phyloP scores from a whole-genome alignment of 2,888 invertebrate species.

The Epinotia bilunana region DNA sequence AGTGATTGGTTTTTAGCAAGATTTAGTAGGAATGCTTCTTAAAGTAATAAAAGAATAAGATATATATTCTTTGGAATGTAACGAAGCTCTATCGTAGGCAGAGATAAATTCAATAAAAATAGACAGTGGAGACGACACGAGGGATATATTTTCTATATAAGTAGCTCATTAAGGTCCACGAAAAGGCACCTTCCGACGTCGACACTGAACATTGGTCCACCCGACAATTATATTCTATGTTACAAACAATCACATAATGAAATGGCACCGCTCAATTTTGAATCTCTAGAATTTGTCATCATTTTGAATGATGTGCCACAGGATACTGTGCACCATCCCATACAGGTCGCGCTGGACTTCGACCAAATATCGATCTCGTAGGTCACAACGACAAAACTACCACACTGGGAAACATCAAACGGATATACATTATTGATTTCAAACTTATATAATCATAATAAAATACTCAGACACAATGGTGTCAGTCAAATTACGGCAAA shows the following conservation, averaged over 20 bases:
- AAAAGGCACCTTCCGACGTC: conserved; percentile 73
- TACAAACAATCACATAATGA: conserved; percentile 57
- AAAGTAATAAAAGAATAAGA: conserved; percentile 66
- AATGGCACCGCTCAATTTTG: conserved; percentile 62
- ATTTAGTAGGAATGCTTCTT: conserved; percentile 72
- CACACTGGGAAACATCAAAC: neutral
- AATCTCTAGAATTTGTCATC: conserved; percentile 47
- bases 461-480: conserved; percentile 7
- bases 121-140: conserved; percentile 50
- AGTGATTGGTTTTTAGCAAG: conserved; percentile 57
- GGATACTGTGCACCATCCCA: conserved; percentile 43
- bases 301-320: conserved; percentile 53
- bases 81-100: conserved; percentile 68
- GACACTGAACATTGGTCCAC: conserved; percentile 71
- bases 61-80: conserved; percentile 81
- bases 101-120: conserved; percentile 47
- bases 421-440: neutral
- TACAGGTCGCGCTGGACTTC: conserved; percentile 39
- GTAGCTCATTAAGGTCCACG: conserved; percentile 65
- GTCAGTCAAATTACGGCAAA: conserved; percentile 13
- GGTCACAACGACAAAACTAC: conserved; percentile 2
- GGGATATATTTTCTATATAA: conserved; percentile 56
- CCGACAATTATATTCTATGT: conserved; percentile 62
- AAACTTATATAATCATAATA: neutral
- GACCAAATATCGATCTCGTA: conserved; percentile 28